These are phyloP conservation scores for Eudemis profundana DNA, from an alignment of 2,888 invertebrate species.

Conservation along the genomic window DNA sequence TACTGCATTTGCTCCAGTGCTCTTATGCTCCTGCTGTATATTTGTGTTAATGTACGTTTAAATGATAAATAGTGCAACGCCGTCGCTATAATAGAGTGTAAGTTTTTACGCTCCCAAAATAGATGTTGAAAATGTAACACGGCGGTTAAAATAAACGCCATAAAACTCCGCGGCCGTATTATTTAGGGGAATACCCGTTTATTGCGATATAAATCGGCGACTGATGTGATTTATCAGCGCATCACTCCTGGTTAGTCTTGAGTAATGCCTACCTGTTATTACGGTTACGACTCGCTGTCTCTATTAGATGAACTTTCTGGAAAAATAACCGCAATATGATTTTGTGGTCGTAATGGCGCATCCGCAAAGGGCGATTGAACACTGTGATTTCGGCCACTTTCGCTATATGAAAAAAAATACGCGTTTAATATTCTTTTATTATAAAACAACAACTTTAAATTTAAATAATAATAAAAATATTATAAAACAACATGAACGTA, in stretches of 20 bases:
- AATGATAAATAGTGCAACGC: neutral
- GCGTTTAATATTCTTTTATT: no score
- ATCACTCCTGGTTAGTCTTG: slow-evolving; percentile 81
- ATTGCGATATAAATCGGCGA: slow-evolving; percentile 81
- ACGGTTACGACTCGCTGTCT: slow-evolving; percentile 68
- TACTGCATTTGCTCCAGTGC: no score
- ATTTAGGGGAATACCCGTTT: slow-evolving; percentile 78
- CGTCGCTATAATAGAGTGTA: neutral
- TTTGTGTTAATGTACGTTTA: no score
- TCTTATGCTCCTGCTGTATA: no score
- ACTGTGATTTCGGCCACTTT: neutral
- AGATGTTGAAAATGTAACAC: slow-evolving; percentile 2
- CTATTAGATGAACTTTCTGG: slow-evolving; percentile 46
- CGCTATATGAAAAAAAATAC: no score
- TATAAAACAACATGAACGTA: no score
- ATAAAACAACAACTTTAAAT: no score
- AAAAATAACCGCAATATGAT: slow-evolving; percentile 22
- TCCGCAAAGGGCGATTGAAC: neutral
- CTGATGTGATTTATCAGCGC: slow-evolving; percentile 82
- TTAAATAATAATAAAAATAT: no score
- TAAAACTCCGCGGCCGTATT: slow-evolving; percentile 71
- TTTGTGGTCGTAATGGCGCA: slow-evolving; percentile 18
- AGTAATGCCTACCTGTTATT: slow-evolving; percentile 77
- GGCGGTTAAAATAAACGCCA: slow-evolving; percentile 53
- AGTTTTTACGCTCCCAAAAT: slow-evolving; percentile 3